phyloP scores from a whole-genome alignment of 2,113 vertebrate genomes.

The Capreolus pygargus region DNA sequence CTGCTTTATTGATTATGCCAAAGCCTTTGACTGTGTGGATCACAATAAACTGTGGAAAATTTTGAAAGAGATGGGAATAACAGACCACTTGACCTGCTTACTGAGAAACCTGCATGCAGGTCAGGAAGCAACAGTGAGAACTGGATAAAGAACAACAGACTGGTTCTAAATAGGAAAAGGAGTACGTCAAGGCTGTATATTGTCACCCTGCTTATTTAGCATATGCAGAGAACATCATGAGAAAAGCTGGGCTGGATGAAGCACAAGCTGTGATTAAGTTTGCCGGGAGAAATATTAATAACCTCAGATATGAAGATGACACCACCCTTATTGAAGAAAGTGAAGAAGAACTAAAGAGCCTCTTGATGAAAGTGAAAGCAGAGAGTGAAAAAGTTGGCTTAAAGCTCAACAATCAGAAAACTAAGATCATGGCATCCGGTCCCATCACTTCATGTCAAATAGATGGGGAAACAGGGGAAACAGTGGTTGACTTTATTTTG shows the following conservation, averaged over 20 bases:
- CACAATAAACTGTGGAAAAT: background rate
- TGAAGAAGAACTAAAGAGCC: background rate
- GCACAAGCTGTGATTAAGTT: background rate
- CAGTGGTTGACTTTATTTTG: background rate
- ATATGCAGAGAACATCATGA: background rate
- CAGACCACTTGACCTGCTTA: background rate
- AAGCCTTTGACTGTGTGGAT: background rate
- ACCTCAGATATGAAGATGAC: background rate
- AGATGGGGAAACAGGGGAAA: background rate
- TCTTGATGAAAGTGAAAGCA: background rate
- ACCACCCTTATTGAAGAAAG: background rate
- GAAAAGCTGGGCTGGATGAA: background rate
- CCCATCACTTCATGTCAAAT: background rate
- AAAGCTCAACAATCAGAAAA: background rate
- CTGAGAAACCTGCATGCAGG: background rate
- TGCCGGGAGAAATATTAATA: background rate
- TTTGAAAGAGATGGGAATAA: fast-evolving
- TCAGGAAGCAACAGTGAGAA: background rate
- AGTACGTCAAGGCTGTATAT: background rate
- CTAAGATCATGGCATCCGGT: background rate
- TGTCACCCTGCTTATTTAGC: background rate
- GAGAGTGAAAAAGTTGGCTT: background rate
- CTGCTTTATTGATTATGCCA: background rate
- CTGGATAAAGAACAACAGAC: background rate
- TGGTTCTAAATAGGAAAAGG: background rate